A percentile compares a stretch with the other conserved stretches of the same genome.
These are phyloP conservation scores for Lepus europaeus DNA, from an alignment of 2,113 vertebrate species.

Conservation along the genomic window DNA sequence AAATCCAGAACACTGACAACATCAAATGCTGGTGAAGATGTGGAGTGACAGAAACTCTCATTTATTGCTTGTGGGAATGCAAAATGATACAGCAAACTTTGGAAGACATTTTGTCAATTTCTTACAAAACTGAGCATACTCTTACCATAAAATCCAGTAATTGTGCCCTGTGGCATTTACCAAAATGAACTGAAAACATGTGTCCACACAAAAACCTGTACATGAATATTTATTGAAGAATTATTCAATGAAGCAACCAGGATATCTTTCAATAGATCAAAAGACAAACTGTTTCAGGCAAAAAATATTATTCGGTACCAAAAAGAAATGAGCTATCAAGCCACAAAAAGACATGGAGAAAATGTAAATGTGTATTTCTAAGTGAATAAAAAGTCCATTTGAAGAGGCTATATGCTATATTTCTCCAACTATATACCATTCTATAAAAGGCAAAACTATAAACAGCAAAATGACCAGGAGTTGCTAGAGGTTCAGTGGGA, in stretches of 20 bases:
- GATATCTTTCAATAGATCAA: background rate
- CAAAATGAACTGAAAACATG: conserved; percentile 10
- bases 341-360: background rate
- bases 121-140: background rate
- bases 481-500: background rate
- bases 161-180: background rate
- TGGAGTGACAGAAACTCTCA: background rate
- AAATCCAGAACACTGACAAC: background rate
- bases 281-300: background rate
- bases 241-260: background rate
- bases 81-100: background rate
- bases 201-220: background rate
- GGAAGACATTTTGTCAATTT: background rate
- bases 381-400: background rate
- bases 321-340: background rate
- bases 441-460: background rate
- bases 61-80: background rate
- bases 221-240: background rate
- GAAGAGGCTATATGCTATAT: background rate
- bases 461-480: background rate
- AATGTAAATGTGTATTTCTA: background rate
- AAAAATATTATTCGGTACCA: background rate
- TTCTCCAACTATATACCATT: background rate
- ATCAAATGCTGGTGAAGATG: background rate
- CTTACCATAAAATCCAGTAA: background rate